Conservation (phyloP, 2,113 vertebrate species). For the Terrapene triunguis region DNA sequence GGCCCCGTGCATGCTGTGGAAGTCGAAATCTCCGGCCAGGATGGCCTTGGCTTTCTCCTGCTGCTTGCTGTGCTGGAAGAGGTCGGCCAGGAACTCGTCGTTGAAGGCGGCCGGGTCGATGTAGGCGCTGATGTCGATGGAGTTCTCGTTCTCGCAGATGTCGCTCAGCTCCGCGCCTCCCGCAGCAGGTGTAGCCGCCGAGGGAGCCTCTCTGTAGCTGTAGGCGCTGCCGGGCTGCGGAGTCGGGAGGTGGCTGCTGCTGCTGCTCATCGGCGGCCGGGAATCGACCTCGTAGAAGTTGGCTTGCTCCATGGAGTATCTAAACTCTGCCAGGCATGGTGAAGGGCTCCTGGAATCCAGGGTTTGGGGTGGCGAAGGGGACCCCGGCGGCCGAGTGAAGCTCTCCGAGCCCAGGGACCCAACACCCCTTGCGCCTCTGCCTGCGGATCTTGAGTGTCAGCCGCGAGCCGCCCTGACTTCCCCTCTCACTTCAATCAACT, state of each 20-base stretch:
- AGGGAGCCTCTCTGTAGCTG: slow-evolving; percentile 81
- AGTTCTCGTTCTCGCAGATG: slow-evolving; percentile 97
- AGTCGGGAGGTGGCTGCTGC: slow-evolving; percentile 79
- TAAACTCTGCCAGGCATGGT: slow-evolving; percentile 91
- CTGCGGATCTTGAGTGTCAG: neutral
- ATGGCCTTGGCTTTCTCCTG: slow-evolving; percentile 88
- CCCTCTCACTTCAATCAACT: neutral
- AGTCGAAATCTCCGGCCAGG: slow-evolving; percentile 90
- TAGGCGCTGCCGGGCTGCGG: slow-evolving; percentile 84
- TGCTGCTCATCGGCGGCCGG: slow-evolving; percentile 91
- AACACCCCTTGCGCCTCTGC: neutral
- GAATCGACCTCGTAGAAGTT: slow-evolving; percentile 97
- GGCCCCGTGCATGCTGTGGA: slow-evolving; percentile 79
- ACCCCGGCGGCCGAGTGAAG: neutral
- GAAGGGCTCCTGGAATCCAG: slow-evolving; percentile 92
- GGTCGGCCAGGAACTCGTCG: slow-evolving; percentile 98
- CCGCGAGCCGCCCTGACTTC: neutral
- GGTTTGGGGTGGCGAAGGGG: slow-evolving; percentile 60
- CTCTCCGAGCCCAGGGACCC: neutral
- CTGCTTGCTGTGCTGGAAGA: slow-evolving; percentile 94
- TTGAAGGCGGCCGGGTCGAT: slow-evolving; percentile 97
- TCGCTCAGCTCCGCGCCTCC: slow-evolving; percentile 86
- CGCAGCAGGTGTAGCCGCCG: slow-evolving; percentile 82
- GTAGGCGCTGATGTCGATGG: slow-evolving; percentile 98
- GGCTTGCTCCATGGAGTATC: slow-evolving; percentile 94